Conservation (phyloP, 2,113 vertebrate genomes). For the Clarias gariepinus region DNA sequence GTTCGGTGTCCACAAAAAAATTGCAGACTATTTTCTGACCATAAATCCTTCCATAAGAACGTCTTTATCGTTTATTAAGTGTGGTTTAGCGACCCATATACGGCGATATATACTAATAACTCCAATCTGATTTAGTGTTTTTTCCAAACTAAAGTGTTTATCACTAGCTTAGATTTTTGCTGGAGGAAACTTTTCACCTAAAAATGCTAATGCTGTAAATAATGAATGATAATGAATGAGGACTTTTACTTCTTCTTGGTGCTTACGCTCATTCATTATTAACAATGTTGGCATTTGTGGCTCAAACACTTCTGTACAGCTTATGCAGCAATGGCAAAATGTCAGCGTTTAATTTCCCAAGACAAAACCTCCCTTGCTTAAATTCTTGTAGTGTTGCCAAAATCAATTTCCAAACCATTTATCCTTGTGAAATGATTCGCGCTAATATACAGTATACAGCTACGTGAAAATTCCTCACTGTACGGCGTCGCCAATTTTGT, state of each 20-base stretch:
- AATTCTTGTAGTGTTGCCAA: neutral
- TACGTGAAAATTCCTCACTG: neutral
- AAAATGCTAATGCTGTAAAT: neutral
- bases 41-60: neutral
- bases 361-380: neutral
- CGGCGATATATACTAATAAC: neutral
- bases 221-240: neutral
- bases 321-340: neutral
- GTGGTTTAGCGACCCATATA: no score
- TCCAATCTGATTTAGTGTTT: neutral
- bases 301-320: neutral
- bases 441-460: neutral
- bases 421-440: neutral
- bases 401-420: neutral
- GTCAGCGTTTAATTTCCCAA: neutral
- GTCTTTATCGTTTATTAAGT: neutral
- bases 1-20: neutral
- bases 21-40: neutral
- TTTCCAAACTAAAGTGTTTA: neutral
- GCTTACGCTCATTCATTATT: neutral
- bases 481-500: neutral
- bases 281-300: neutral
- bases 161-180: neutral
- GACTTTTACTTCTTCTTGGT: neutral
- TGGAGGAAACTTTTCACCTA: neutral